A percentile compares a stretch with the other conserved stretches of the same genome.
Evolutionary conservation across 2,113 vertebrate genomes (phyloP).

Genomic region (Equus quagga): DNA sequence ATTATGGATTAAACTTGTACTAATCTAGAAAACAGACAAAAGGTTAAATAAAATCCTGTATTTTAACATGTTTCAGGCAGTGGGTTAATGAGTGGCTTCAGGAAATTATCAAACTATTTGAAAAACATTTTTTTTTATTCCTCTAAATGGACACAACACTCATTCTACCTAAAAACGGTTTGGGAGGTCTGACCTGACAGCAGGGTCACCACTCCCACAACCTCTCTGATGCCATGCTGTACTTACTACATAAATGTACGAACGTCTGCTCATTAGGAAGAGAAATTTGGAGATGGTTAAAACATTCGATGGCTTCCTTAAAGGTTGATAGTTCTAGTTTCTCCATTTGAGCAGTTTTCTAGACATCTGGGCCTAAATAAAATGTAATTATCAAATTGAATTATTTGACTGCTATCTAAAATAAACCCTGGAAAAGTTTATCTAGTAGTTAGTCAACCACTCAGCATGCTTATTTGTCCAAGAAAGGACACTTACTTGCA

Average conservation of each 20-base stretch:
- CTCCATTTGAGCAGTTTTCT: not conserved
- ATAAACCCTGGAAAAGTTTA: not conserved
- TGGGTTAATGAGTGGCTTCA: not conserved
- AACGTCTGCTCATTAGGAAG: not conserved
- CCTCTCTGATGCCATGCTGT: not conserved
- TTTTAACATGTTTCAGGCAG: not conserved
- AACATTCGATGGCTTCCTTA: not conserved
- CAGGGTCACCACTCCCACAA: not conserved
- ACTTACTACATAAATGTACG: not conserved
- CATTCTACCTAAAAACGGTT: not conserved
- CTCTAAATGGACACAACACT: not conserved
- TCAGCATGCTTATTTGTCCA: not conserved
- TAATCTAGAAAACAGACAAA: slow-evolving; percentile 1
- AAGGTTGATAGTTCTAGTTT: not conserved
- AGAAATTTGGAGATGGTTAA: not conserved
- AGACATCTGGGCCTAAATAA: not conserved
- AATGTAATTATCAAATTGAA: not conserved
- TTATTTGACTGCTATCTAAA: not conserved
- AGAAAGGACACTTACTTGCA: slow-evolving; percentile 90
- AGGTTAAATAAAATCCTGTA: not conserved
- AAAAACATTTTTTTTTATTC: not conserved
- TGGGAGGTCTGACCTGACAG: not conserved
- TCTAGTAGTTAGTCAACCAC: not conserved
- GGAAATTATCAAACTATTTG: not conserved
- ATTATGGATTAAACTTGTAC: not conserved